phyloP scores from a whole-genome alignment of 2,797 vertebrate genomes.

The Protosalanx chinensis region DNA sequence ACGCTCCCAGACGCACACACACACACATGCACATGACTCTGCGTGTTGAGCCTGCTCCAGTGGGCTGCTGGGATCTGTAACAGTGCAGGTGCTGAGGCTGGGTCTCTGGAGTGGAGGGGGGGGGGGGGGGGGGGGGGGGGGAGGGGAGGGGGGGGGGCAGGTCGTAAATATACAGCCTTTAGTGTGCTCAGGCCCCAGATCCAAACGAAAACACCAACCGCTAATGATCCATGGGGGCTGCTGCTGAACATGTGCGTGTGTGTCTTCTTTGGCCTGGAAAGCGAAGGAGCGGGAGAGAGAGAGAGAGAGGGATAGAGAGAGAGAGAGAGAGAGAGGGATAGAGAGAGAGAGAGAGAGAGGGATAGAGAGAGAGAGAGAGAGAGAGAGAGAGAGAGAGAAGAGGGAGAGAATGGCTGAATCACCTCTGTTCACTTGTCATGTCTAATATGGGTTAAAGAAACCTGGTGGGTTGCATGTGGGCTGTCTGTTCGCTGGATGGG shows the following conservation, averaged over 20 bases:
- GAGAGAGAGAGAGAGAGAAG: background rate
- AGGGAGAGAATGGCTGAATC: conserved; percentile 40
- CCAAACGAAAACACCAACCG: conserved; percentile 55
- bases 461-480: conserved; percentile 64
- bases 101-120: conserved; percentile 46
- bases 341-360: background rate
- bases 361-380: background rate
- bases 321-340: background rate
- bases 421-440: conserved; percentile 28
- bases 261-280: conserved; percentile 21
- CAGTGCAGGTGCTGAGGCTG: conserved; percentile 65
- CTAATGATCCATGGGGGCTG: conserved; percentile 45
- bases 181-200: conserved; percentile 40
- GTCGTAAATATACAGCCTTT: conserved; percentile 58
- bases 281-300: background rate
- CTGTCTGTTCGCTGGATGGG: conserved; percentile 53
- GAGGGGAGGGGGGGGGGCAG: conserved; percentile 14
- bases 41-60: conserved; percentile 49
- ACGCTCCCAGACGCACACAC: too few species aligned
- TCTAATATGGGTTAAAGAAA: conserved; percentile 54
- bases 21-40: too few species aligned
- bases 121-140: conserved; percentile 26
- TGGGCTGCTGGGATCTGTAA: conserved; percentile 70
- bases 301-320: background rate
- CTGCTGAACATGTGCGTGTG: conserved; percentile 18